A percentile compares a stretch with the other conserved stretches of the same genome.
These are phyloP conservation scores for Carcharodon carcharias DNA, from an alignment of 2,797 vertebrate species.

Conservation along the genomic window DNA sequence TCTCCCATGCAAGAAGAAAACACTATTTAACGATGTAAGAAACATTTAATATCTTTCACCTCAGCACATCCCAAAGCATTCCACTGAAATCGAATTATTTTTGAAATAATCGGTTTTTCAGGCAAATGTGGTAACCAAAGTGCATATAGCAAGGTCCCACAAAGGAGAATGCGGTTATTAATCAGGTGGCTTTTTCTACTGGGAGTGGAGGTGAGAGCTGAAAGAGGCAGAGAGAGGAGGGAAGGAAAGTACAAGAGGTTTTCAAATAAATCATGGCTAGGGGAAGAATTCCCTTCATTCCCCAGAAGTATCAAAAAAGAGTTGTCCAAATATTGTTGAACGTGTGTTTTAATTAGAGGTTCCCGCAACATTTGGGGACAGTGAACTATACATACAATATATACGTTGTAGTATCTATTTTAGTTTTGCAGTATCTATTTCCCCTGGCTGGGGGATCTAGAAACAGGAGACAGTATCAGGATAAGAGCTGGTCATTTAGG, in stretches of 20 bases:
- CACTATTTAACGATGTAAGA: neutral
- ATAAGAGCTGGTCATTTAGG: no score
- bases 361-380: neutral
- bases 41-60: neutral
- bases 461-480: no score
- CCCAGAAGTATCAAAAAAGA: neutral
- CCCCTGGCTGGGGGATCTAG: no score
- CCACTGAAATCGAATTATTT: neutral
- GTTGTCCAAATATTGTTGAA: neutral
- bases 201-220: neutral
- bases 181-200: neutral
- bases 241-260: neutral
- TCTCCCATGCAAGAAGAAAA: neutral
- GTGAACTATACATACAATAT: neutral
- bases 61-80: neutral
- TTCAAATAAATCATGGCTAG: neutral
- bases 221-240: neutral
- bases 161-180: neutral
- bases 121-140: neutral
- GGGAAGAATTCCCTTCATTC: neutral
- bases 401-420: neutral
- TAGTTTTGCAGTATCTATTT: neutral
- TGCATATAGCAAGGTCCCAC: neutral
- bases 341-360: neutral
- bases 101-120: neutral